Percentiles rank a stretch among this genome's conserved stretches.
phyloP scores from a whole-genome alignment of 2,113 vertebrate species.

The Ornithorhynchus anatinus region DNA sequence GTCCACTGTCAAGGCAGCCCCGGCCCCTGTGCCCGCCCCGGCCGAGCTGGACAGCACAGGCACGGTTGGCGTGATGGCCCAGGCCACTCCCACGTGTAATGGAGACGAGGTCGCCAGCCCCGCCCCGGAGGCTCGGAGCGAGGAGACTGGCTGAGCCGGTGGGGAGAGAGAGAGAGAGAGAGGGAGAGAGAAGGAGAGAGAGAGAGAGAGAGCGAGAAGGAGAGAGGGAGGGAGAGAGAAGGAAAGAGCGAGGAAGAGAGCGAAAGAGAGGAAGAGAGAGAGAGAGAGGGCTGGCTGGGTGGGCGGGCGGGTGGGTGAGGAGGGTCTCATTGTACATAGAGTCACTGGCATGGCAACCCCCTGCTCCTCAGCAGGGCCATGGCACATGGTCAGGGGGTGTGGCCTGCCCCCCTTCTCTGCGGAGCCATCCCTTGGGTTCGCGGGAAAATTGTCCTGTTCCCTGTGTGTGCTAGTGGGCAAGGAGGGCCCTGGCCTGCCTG shows the following conservation, averaged over 20 bases:
- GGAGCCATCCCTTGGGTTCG: constrained; percentile 42
- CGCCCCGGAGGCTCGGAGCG: constrained; percentile 63
- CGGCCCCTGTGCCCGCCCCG: constrained; percentile 42
- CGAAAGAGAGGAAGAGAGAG: constrained; percentile 63
- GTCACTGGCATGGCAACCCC: constrained; percentile 84
- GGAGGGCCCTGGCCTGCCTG: constrained; percentile 43
- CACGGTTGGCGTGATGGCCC: constrained; percentile 46
- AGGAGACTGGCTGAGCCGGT: constrained; percentile 79
- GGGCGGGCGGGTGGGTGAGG: constrained; percentile 41
- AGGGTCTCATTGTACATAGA: constrained; percentile 75
- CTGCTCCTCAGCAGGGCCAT: constrained; percentile 32
- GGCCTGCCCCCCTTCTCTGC: constrained; percentile 38
- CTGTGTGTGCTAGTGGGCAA: constrained; percentile 48
- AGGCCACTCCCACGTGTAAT: constrained; percentile 75
- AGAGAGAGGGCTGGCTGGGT: constrained; percentile 15
- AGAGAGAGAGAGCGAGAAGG: constrained; percentile 65
- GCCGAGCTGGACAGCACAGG: constrained; percentile 59
- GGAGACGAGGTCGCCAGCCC: constrained; percentile 70
- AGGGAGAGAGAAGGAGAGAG: not conserved
- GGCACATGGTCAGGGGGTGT: not conserved
- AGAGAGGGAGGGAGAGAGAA: constrained; percentile 39
- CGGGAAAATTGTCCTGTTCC: constrained; percentile 48
- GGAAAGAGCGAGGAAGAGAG: constrained; percentile 72
- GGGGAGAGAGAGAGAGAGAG: constrained; percentile 1
- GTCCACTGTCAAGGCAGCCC: constrained; percentile 39